Evolutionary conservation across 1,140 invertebrate species (phyloP).

Genomic region (Neodiprion virginianus): DNA sequence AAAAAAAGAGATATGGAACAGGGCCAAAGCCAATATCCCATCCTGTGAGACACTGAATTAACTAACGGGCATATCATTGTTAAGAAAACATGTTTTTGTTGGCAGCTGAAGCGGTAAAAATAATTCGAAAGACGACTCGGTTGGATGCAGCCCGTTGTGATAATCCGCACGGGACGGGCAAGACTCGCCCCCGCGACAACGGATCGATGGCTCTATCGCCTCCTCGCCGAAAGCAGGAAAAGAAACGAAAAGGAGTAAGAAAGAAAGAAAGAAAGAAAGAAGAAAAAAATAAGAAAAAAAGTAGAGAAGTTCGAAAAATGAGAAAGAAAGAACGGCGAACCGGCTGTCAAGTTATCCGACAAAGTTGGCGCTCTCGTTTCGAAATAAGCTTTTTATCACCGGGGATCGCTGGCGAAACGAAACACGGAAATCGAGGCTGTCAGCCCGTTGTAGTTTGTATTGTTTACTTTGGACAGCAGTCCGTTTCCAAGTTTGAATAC

Average conservation of each 20-base stretch:
- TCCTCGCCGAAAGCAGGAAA: too few relatives aligned
- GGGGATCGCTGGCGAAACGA: too few relatives aligned
- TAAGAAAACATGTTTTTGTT: conserved; percentile 8
- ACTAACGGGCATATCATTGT: neutral
- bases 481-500: neutral
- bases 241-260: too few relatives aligned
- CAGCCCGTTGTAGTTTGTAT: neutral
- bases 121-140: neutral
- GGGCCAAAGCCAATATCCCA: neutral
- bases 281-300: too few relatives aligned
- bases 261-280: too few relatives aligned
- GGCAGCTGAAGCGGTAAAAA: neutral
- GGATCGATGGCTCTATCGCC: conserved; percentile 5
- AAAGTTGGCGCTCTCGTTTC: too few relatives aligned
- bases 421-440: too few relatives aligned
- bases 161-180: neutral
- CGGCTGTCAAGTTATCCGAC: too few relatives aligned
- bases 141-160: neutral
- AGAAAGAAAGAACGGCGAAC: too few relatives aligned
- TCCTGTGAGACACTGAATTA: neutral
- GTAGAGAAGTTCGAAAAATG: too few relatives aligned
- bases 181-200: neutral
- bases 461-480: neutral
- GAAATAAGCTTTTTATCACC: too few relatives aligned
- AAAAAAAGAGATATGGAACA: neutral